Evolutionary conservation across 92 coral and sea anemone species (phyloP), one percentile per base, ranked within the genome.

Genomic region (Palythoa grandiflora): DNA sequence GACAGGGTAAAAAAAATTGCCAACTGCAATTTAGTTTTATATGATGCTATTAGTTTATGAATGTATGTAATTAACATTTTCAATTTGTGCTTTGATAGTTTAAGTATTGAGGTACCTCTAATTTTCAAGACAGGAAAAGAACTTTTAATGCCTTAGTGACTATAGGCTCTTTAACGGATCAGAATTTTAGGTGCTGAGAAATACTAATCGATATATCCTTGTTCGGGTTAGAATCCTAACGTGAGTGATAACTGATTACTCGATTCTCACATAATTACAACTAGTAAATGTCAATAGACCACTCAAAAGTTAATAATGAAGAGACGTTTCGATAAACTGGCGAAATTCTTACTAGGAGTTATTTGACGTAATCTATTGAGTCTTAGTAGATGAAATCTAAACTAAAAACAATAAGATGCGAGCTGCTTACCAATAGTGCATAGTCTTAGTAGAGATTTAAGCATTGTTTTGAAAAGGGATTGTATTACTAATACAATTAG

Each of bases 191-290:
- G 9, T 17, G 20, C 35, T 63, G 36, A 17, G 19, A 63, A 63
- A 6, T 9, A 16, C 21, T 35, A 28, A 38, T 35, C 73, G 1
- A 36, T 37, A 71, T 59, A 59, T 59, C n/a, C 5, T 21, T 68
- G 40, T 20, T 28, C 28, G 28, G 28, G 28, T 0, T 28, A 28
- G 28, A 28, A 28, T 36, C 17, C n/a, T 15, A 28, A 9, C 15
- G 15, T 20, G 19, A 11, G 19, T 20, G 16, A 47, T 73, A 40
- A 73, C 15, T 5, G 6, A 79, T 79, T 20, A 60, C 38, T 73
- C 17, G 53, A 5, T 60, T 79, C 72, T 17, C 72, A 61, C 73
- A 13, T 61, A 52, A 61, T 79, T 79, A 79, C 17, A 68, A 60
- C 16, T 37, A 60, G 36, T 79, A 6, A 44, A 16, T 79, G 53